A percentile compares a stretch with the other conserved stretches of the same genome.
Evolutionary conservation across 2,113 vertebrate species (phyloP).

Genomic region (Corythornis vintsioides): DNA sequence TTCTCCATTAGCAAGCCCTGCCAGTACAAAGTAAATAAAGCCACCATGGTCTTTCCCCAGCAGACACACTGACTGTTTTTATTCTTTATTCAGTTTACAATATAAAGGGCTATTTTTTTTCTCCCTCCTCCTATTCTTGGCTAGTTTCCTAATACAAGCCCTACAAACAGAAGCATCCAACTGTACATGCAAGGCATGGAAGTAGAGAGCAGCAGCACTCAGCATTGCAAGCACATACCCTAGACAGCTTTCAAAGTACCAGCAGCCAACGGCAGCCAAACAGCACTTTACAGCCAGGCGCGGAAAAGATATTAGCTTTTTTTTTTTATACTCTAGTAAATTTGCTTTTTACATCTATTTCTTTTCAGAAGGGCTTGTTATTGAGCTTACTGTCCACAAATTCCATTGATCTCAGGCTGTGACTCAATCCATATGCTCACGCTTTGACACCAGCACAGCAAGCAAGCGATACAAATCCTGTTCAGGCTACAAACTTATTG

Average conservation of each 20-base stretch:
- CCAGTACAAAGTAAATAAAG: constrained; percentile 87
- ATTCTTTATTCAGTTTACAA: constrained; percentile 86
- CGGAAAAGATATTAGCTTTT: constrained; percentile 95
- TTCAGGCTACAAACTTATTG: constrained; percentile 96
- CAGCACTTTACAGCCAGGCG: constrained; percentile 81
- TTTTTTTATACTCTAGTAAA: constrained; percentile 91
- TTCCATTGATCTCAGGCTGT: constrained; percentile 99
- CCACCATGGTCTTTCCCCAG: constrained; percentile 82
- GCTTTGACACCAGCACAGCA: constrained; percentile 96
- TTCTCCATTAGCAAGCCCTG: constrained; percentile 86
- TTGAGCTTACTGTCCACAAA: constrained; percentile 99
- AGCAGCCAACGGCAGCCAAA: constrained; percentile 77
- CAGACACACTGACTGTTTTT: constrained; percentile 85
- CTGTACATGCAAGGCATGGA: constrained; percentile 70
- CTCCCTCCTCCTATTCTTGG: constrained; percentile 76
- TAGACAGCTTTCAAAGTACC: constrained; percentile 75
- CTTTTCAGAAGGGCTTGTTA: constrained; percentile 99
- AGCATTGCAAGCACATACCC: constrained; percentile 79
- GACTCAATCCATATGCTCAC: constrained; percentile 96
- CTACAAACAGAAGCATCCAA: constrained; percentile 78
- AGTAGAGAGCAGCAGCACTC: constrained; percentile 51
- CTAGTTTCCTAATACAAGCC: constrained; percentile 79
- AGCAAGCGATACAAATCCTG: constrained; percentile 98
- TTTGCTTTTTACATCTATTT: constrained; percentile 99
- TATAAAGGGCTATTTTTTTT: constrained; percentile 75